These are phyloP conservation scores for Eidolon dupreanum DNA, from an alignment of 2,797 vertebrate species.

Conservation along the genomic window DNA sequence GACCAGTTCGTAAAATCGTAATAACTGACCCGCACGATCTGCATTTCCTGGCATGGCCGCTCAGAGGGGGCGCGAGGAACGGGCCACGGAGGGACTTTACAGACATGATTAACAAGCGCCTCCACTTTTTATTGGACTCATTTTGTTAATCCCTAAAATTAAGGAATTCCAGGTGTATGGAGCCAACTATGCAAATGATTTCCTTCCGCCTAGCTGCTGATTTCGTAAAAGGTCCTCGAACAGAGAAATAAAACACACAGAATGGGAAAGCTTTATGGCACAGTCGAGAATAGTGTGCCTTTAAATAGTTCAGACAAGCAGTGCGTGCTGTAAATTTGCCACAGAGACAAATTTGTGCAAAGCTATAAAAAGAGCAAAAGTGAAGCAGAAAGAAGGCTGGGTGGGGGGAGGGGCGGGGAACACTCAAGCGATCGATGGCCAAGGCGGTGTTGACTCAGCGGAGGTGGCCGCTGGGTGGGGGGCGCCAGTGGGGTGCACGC, in stretches of 20 bases:
- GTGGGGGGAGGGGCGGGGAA: not conserved
- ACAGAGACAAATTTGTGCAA: slow-evolving; percentile 84
- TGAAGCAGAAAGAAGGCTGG: slow-evolving; percentile 69
- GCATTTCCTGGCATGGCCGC: slow-evolving; percentile 83
- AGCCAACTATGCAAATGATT: slow-evolving; percentile 89
- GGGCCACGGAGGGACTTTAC: slow-evolving; percentile 87
- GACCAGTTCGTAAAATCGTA: slow-evolving; percentile 86
- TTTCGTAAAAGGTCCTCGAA: slow-evolving; percentile 86
- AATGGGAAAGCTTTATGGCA: slow-evolving; percentile 81
- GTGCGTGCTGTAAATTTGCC: slow-evolving; percentile 79
- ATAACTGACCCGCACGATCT: slow-evolving; percentile 83
- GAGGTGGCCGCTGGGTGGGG: slow-evolving; percentile 36
- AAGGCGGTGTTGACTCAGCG: slow-evolving; percentile 70
- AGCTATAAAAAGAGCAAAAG: slow-evolving; percentile 82
- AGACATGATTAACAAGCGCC: slow-evolving; percentile 87
- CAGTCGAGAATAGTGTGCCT: slow-evolving; percentile 81
- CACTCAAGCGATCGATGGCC: not conserved
- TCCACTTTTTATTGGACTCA: slow-evolving; percentile 88
- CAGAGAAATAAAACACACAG: slow-evolving; percentile 84
- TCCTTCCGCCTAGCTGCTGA: slow-evolving; percentile 85
- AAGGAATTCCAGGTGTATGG: slow-evolving; percentile 89
- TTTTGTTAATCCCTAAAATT: slow-evolving; percentile 88
- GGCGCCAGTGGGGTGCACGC: not conserved
- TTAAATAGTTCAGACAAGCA: slow-evolving; percentile 82
- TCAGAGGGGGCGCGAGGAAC: slow-evolving; percentile 79